These are phyloP conservation scores for Meloidogyne hapla DNA, from an alignment of 1,140 invertebrate genomes.

Conservation along the genomic window DNA sequence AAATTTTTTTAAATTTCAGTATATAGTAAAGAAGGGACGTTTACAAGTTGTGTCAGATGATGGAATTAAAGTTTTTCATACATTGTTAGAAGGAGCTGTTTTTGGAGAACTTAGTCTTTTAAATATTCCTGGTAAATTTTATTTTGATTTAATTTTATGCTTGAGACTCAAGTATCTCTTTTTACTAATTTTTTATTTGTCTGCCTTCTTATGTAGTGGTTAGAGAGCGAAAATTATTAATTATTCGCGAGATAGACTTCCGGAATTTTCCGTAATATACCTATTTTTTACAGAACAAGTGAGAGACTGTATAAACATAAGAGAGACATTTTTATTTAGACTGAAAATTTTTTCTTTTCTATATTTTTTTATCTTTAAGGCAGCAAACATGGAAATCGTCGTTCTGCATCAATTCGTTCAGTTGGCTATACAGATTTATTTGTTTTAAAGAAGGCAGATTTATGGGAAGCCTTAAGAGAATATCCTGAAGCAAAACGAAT, in stretches of 20 bases:
- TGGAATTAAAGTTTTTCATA: conserved; percentile 53
- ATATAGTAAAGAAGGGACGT: conserved; percentile 85
- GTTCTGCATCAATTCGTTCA: conserved; percentile 65
- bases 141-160: too few species aligned
- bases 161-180: too few species aligned
- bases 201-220: too few species aligned
- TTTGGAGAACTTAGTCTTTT: conserved; percentile 63
- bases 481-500: conserved; percentile 74
- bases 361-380: conserved; percentile 27
- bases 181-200: too few species aligned
- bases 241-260: too few species aligned
- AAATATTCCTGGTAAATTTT: conserved; percentile 53
- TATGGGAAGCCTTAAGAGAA: conserved; percentile 71
- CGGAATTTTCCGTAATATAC: too few species aligned
- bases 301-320: too few species aligned
- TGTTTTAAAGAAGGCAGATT: conserved; percentile 67
- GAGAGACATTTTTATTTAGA: too few species aligned
- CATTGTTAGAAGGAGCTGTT: conserved; percentile 59
- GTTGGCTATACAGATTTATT: conserved; percentile 67
- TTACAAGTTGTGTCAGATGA: conserved; percentile 66
- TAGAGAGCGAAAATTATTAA: too few species aligned
- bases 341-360: too few species aligned
- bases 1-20: conserved; percentile 64
- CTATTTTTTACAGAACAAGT: too few species aligned
- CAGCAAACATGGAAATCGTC: conserved; percentile 66